A percentile compares a stretch with the other conserved stretches of the same genome.
Evolutionary conservation across 1,140 invertebrate species (phyloP).

Genomic region (Drosophila rufa): DNA sequence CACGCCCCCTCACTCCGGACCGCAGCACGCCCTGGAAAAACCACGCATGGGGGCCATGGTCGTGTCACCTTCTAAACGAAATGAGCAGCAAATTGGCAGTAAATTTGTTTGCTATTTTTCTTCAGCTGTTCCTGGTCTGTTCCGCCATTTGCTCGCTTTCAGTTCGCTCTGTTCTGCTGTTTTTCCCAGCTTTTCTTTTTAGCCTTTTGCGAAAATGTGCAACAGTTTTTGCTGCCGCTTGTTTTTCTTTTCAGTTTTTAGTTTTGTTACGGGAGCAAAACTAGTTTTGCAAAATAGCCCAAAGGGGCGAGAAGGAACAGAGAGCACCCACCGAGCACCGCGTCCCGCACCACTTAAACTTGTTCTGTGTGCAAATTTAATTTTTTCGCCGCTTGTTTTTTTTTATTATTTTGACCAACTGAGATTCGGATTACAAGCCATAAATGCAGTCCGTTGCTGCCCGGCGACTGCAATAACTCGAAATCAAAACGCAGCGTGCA

Average conservation of each 20-base stretch:
- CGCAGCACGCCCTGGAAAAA: slow-evolving; percentile 13
- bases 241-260: slow-evolving; percentile 40
- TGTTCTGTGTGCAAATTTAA: slow-evolving; percentile 79
- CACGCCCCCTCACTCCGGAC: slow-evolving; percentile 9
- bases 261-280: slow-evolving; percentile 62
- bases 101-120: slow-evolving; percentile 83
- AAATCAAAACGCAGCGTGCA: slow-evolving; percentile 76
- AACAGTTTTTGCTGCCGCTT: slow-evolving; percentile 69
- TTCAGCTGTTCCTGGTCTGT: slow-evolving; percentile 43
- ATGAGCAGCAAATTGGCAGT: slow-evolving; percentile 82
- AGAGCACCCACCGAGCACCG: slow-evolving; percentile 30
- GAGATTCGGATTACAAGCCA: slow-evolving; percentile 76
- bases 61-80: slow-evolving; percentile 81
- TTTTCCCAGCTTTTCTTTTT: slow-evolving; percentile 43
- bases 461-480: slow-evolving; percentile 68
- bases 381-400: slow-evolving; percentile 58
- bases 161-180: slow-evolving; percentile 1
- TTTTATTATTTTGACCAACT: slow-evolving; percentile 52
- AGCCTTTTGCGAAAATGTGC: slow-evolving; percentile 59
- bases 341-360: slow-evolving; percentile 65
- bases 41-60: slow-evolving; percentile 68
- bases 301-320: slow-evolving; percentile 45
- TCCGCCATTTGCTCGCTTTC: slow-evolving; percentile 52
- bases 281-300: slow-evolving; percentile 72
- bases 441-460: slow-evolving; percentile 50